Conservation (phyloP, 2,888 invertebrate genomes). For the Trachelus stipa region DNA sequence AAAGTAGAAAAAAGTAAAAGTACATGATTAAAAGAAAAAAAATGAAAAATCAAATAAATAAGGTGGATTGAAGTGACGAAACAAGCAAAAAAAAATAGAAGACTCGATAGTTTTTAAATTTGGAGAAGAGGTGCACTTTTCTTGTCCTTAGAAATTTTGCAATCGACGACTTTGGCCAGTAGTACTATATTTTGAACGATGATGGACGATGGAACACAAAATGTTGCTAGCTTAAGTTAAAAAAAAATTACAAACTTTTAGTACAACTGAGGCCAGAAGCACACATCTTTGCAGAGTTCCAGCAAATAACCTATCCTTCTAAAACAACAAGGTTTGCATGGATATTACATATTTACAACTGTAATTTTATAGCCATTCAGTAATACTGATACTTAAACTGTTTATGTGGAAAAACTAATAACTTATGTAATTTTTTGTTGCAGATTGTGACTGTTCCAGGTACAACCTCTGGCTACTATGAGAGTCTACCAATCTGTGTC, state of each 20-base stretch:
- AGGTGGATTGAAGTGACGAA: not conserved
- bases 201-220: not conserved
- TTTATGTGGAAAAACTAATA: not conserved
- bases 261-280: not conserved
- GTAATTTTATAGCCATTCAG: not conserved
- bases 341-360: not conserved
- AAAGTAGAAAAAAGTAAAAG: not conserved
- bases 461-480: not conserved
- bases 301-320: constrained; percentile 13
- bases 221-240: not conserved
- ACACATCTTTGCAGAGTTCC: constrained; percentile 18
- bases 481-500: not conserved
- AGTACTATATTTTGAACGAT: not conserved
- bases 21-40: not conserved
- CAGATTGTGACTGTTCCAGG: not conserved
- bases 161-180: not conserved
- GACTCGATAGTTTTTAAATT: not conserved
- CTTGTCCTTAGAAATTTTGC: not conserved
- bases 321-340: constrained; percentile 14
- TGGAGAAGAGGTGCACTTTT: constrained; percentile 1
- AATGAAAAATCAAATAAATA: too few relatives aligned
- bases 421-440: not conserved
- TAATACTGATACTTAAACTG: not conserved
- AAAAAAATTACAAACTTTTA: not conserved
- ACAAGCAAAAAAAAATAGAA: not conserved